A percentile compares a stretch with the other conserved stretches of the same genome.
phyloP scores from a whole-genome alignment of 2,888 invertebrate genomes.

The Graphium colonna region DNA sequence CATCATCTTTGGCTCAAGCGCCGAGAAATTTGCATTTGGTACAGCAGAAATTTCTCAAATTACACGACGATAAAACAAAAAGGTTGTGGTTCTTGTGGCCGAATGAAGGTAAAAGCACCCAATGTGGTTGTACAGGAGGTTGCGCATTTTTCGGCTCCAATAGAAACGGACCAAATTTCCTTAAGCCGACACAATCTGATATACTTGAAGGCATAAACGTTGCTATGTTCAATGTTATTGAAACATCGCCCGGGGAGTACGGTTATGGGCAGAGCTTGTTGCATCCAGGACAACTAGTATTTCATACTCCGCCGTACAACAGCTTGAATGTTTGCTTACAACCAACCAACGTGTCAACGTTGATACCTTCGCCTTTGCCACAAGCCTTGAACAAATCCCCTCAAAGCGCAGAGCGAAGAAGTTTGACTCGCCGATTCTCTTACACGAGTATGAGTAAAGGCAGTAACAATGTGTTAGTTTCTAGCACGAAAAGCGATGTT shows the following conservation, averaged over 20 bases:
- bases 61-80: conserved; percentile 91
- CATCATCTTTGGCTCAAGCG: conserved; percentile 88
- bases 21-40: conserved; percentile 88
- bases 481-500: conserved; percentile 82
- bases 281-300: conserved; percentile 91
- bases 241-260: conserved; percentile 88
- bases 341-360: conserved; percentile 76
- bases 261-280: conserved; percentile 97
- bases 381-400: conserved; percentile 65
- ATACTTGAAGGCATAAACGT: conserved; percentile 90
- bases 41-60: conserved; percentile 90
- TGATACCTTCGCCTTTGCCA: conserved; percentile 68
- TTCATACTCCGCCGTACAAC: conserved; percentile 94
- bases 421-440: conserved; percentile 70
- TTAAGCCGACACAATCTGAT: conserved; percentile 91
- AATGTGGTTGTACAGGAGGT: conserved; percentile 97
- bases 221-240: conserved; percentile 85
- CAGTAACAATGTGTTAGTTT: conserved; percentile 61
- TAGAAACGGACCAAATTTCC: conserved; percentile 92
- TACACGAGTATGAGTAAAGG: conserved; percentile 73
- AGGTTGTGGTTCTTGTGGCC: conserved; percentile 98
- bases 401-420: conserved; percentile 60
- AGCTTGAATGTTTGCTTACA: conserved; percentile 87
- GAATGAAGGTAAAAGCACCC: conserved; percentile 82
- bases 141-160: conserved; percentile 97